Conservation (phyloP, 2,888 invertebrate species). For the Hololepta plana region DNA sequence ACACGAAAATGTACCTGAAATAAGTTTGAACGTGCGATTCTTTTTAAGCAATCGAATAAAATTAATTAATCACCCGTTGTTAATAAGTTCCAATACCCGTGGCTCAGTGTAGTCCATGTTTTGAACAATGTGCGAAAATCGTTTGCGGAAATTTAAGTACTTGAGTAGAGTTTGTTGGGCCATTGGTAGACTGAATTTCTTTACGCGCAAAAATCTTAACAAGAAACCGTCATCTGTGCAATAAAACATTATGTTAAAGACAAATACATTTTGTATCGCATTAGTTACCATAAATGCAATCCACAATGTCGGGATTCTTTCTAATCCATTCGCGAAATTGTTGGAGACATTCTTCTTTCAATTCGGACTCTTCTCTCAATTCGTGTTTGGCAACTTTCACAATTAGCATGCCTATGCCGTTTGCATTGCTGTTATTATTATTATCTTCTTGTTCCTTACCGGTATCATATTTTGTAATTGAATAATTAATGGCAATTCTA, state of each 20-base stretch:
- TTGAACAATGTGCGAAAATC: slow-evolving; percentile 42
- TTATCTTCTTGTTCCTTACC: no score
- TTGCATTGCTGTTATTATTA: no score
- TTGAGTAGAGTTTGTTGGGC: slow-evolving; percentile 61
- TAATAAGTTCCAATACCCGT: slow-evolving; percentile 42
- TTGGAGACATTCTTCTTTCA: slow-evolving; percentile 40
- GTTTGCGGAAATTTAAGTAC: slow-evolving; percentile 54
- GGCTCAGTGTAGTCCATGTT: slow-evolving; percentile 46
- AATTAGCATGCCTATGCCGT: no score
- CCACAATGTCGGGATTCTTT: slow-evolving; percentile 48
- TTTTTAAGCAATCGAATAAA: slow-evolving; percentile 4
- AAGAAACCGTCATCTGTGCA: slow-evolving; percentile 51
- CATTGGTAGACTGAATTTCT: slow-evolving; percentile 63
- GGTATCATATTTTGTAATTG: no score
- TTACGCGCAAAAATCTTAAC: slow-evolving; percentile 54
- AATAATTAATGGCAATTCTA: no score
- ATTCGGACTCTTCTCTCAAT: slow-evolving; percentile 48
- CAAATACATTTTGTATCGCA: not conserved
- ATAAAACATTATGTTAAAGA: slow-evolving; percentile 2
- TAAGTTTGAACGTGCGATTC: slow-evolving; percentile 2
- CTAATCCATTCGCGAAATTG: slow-evolving; percentile 52
- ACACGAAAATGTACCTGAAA: slow-evolving; percentile 50
- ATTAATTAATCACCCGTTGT: slow-evolving; percentile 37
- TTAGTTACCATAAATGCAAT: slow-evolving; percentile 41
- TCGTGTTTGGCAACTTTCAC: slow-evolving; percentile 41